phyloP scores from a whole-genome alignment of 2,113 vertebrate species.

The Apteryx mantelli region DNA sequence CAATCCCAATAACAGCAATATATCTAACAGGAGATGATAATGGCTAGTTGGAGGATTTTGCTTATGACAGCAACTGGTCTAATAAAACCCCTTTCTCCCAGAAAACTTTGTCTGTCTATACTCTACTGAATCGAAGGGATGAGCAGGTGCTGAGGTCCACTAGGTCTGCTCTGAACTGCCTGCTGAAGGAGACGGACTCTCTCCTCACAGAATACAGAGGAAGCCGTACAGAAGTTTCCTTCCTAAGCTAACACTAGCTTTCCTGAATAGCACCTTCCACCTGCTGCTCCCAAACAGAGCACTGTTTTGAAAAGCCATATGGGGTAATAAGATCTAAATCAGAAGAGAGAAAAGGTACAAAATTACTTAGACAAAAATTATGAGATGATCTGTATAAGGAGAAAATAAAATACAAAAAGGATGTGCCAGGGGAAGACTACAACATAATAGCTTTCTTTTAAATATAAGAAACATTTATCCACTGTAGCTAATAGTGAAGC shows the following conservation, averaged over 20 bases:
- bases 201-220: neutral
- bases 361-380: neutral
- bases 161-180: neutral
- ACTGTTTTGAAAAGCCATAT: neutral
- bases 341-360: neutral
- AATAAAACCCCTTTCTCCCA: neutral
- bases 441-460: neutral
- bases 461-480: neutral
- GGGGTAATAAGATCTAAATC: neutral
- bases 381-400: neutral
- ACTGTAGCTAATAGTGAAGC: neutral
- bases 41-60: neutral
- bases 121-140: fast-evolving
- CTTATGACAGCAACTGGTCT: neutral
- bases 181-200: neutral
- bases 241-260: neutral
- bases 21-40: neutral
- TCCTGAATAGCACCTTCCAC: neutral
- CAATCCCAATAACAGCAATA: neutral
- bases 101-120: neutral
- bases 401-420: neutral
- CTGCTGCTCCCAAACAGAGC: neutral
- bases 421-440: neutral
- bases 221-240: neutral
- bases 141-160: neutral